Evolutionary conservation across 2,888 invertebrate species (phyloP).

Genomic region (Limnephilus rhombicus): DNA sequence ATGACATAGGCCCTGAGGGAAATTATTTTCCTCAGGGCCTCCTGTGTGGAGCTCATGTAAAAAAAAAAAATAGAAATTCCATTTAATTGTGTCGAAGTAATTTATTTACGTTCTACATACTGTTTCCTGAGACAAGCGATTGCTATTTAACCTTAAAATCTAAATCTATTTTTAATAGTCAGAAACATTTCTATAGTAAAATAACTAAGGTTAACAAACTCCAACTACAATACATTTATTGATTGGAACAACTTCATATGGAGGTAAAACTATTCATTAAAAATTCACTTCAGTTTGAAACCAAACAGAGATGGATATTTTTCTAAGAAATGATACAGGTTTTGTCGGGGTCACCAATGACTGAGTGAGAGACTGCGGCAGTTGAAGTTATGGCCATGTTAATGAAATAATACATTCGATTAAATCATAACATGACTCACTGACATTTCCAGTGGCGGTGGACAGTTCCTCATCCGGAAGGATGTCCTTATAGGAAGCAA

Average conservation of each 20-base stretch:
- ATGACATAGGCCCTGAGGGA: too few species aligned
- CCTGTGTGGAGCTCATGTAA: too few species aligned
- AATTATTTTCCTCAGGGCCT: too few species aligned
- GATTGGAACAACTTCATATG: background rate
- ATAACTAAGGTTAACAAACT: background rate
- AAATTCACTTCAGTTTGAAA: background rate
- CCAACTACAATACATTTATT: background rate
- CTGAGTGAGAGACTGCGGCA: background rate
- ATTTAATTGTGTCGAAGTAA: background rate
- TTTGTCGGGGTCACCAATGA: background rate
- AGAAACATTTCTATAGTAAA: background rate
- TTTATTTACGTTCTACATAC: background rate
- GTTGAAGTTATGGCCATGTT: background rate
- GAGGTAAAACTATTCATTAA: background rate
- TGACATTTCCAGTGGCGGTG: background rate
- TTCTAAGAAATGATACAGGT: background rate
- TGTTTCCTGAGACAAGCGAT: background rate
- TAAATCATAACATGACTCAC: conserved; percentile 1
- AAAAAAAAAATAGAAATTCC: background rate
- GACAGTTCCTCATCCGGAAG: conserved; percentile 11
- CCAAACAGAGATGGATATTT: background rate
- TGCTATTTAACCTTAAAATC: background rate
- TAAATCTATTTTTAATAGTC: background rate
- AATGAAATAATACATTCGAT: background rate
- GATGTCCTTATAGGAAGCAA: conserved; percentile 29